A percentile compares a stretch with the other conserved stretches of the same genome.
phyloP scores from a whole-genome alignment of 2,888 invertebrate genomes.

The Diplolepis rosae region DNA sequence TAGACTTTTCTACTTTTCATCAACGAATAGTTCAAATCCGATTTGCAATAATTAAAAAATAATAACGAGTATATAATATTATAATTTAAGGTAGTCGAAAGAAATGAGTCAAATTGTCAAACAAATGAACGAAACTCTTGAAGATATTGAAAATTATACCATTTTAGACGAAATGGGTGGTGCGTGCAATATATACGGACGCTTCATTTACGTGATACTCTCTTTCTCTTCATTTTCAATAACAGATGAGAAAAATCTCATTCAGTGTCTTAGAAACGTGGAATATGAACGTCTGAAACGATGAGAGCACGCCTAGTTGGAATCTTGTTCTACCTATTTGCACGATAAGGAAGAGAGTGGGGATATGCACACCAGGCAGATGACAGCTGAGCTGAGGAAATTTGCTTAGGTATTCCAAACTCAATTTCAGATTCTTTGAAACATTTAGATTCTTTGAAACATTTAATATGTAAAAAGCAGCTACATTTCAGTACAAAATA shows the following conservation, averaged over 20 bases:
- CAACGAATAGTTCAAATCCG: no score
- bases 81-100: background rate
- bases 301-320: conserved; percentile 9
- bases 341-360: conserved; percentile 25
- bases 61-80: background rate
- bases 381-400: conserved; percentile 32
- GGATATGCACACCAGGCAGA: conserved; percentile 15
- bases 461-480: no score
- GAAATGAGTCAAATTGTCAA: background rate
- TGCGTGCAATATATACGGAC: background rate
- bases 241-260: conserved; percentile 13
- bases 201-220: conserved; percentile 24
- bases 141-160: background rate
- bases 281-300: conserved; percentile 29
- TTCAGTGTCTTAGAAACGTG: conserved; percentile 17
- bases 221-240: background rate
- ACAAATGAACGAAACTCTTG: background rate
- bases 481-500: no score
- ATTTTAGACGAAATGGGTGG: background rate
- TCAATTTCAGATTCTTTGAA: conserved; percentile 20
- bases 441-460: background rate
- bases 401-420: background rate
- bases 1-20: no score
- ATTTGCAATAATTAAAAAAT: no score
- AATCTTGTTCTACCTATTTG: conserved; percentile 8